phyloP scores from a whole-genome alignment of 1,140 invertebrate genomes.

The Platyscapa corneri region DNA sequence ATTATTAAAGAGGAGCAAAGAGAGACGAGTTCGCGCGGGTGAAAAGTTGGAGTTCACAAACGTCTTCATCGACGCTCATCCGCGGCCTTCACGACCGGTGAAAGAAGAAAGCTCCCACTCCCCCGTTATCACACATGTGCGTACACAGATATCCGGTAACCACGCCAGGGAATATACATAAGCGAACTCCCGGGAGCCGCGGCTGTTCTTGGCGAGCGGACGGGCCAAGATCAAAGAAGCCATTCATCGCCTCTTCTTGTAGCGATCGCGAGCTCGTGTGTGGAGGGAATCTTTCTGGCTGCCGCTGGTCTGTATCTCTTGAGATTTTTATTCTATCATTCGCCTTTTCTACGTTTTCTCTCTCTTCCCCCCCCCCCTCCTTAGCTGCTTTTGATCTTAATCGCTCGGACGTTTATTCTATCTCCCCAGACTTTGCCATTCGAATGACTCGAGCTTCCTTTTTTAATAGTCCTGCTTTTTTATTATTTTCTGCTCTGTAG shows the following conservation, averaged over 20 bases:
- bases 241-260: conserved; percentile 62
- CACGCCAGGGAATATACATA: conserved; percentile 27
- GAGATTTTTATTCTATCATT: conserved; percentile 48
- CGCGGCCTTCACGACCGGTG: no score
- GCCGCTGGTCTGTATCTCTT: conserved; percentile 46
- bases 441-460: background rate
- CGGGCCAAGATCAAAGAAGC: conserved; percentile 65
- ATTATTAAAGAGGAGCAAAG: no score
- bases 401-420: conserved; percentile 41
- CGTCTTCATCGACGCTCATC: no score
- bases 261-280: conserved; percentile 57
- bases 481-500: background rate
- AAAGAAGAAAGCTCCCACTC: background rate
- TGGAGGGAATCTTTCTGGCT: conserved; percentile 10
- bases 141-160: conserved; percentile 57
- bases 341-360: background rate
- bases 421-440: conserved; percentile 25
- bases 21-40: no score
- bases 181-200: conserved; percentile 44
- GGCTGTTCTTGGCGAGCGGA: background rate
- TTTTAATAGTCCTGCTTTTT: background rate
- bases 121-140: background rate
- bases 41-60: no score
- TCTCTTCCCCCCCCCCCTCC: background rate
- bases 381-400: conserved; percentile 48